Evolutionary conservation across 2,113 vertebrate genomes (phyloP).

Genomic region (Carettochelys insculpta): DNA sequence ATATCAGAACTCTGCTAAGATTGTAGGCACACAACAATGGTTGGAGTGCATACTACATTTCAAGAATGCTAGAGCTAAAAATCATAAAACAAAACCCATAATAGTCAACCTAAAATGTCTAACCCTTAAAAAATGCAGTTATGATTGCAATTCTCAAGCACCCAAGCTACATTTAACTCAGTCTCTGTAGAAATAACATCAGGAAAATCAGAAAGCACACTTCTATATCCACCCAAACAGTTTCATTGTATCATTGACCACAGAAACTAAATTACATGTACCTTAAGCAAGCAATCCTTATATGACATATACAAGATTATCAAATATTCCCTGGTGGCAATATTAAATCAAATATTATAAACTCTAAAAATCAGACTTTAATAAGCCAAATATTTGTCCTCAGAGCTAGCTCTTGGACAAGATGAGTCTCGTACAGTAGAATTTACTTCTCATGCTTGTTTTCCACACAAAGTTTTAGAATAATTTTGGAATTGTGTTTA

Average conservation of each 20-base stretch:
- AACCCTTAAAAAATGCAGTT: background rate
- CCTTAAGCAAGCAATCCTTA: fast-evolving
- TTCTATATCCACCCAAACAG: background rate
- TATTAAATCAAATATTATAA: fast-evolving
- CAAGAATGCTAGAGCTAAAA: background rate
- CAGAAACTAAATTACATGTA: background rate
- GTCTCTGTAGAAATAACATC: background rate
- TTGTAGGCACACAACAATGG: background rate
- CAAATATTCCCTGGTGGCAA: background rate
- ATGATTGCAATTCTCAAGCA: background rate
- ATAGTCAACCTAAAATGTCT: background rate
- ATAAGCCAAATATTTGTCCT: background rate
- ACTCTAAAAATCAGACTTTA: background rate
- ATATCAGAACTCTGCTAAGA: background rate
- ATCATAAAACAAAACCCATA: background rate
- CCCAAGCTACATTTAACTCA: background rate
- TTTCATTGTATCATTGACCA: fast-evolving
- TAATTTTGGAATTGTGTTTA: background rate
- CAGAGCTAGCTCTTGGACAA: background rate
- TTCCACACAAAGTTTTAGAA: background rate
- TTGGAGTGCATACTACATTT: fast-evolving
- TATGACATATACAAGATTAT: background rate
- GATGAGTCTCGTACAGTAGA: background rate
- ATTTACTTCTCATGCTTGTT: background rate
- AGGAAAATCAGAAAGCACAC: background rate